phyloP scores from a whole-genome alignment of 2,888 invertebrate species.

The Byasa hedistus region DNA sequence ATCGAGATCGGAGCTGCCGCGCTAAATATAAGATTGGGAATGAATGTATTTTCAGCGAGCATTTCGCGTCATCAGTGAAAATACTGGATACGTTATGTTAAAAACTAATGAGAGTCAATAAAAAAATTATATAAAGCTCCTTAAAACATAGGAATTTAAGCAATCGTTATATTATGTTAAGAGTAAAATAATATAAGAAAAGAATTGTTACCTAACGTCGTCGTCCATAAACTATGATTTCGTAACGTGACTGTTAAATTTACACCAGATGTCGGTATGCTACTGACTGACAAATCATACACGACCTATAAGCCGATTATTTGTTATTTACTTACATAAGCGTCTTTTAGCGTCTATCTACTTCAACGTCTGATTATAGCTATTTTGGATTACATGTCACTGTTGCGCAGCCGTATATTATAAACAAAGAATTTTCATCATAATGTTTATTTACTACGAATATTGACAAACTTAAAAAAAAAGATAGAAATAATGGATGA shows the following conservation, averaged over 20 bases:
- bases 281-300: constrained; percentile 20
- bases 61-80: constrained; percentile 73
- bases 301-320: constrained; percentile 23
- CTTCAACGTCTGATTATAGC: background rate
- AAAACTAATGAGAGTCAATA: constrained; percentile 34
- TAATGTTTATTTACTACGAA: too few species aligned
- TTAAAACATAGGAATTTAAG: background rate
- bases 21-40: constrained; percentile 79
- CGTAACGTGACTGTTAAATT: constrained; percentile 51
- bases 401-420: too few species aligned
- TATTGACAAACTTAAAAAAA: too few species aligned
- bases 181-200: background rate
- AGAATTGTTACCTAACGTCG: constrained; percentile 39
- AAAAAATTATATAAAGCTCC: background rate
- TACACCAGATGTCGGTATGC: constrained; percentile 23
- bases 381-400: background rate
- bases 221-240: constrained; percentile 32
- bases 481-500: too few species aligned
- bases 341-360: background rate
- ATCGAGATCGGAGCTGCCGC: constrained; percentile 67
- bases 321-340: constrained; percentile 11
- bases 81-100: constrained; percentile 36
- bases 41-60: constrained; percentile 76
- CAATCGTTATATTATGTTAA: background rate
- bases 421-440: too few species aligned